phyloP scores from a whole-genome alignment of 2,797 vertebrate genomes.

The Lepidocolaptes lacrymiger region DNA sequence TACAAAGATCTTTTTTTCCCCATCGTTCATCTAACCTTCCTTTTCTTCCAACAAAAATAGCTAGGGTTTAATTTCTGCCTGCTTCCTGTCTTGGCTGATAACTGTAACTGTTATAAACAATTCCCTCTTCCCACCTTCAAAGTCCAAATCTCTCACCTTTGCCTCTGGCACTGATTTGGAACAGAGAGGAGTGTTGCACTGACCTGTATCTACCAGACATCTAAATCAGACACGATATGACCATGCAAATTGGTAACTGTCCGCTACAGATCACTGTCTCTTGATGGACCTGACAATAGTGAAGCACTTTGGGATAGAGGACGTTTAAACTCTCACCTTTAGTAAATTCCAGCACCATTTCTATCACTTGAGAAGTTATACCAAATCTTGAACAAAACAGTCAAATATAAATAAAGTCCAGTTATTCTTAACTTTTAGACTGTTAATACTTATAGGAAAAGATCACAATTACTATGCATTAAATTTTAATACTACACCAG shows the following conservation, averaged over 20 bases:
- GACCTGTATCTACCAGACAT: not conserved
- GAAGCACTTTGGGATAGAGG: not conserved
- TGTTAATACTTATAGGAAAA: not conserved
- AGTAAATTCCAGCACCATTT: not conserved
- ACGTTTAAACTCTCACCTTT: not conserved
- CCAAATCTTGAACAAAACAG: not conserved
- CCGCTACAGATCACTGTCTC: not conserved
- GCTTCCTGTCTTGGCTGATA: not conserved
- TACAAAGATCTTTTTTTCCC: not conserved
- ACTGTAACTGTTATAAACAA: not conserved
- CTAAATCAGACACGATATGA: not conserved
- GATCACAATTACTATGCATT: not conserved
- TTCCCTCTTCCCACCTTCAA: not conserved
- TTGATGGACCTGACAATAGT: not conserved
- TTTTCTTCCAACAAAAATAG: not conserved
- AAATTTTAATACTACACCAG: not conserved
- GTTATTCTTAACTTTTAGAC: not conserved
- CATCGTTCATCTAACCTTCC: not conserved
- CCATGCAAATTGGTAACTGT: not conserved
- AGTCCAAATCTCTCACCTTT: not conserved
- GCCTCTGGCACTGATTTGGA: accelerated
- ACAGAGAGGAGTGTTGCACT: not conserved
- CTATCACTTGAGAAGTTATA: not conserved
- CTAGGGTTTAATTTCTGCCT: not conserved
- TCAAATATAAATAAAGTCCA: not conserved